Evolutionary conservation across 2,888 invertebrate genomes (phyloP), one percentile per base, ranked within the genome.

Genomic region (Lepetodrilus schrolli): DNA sequence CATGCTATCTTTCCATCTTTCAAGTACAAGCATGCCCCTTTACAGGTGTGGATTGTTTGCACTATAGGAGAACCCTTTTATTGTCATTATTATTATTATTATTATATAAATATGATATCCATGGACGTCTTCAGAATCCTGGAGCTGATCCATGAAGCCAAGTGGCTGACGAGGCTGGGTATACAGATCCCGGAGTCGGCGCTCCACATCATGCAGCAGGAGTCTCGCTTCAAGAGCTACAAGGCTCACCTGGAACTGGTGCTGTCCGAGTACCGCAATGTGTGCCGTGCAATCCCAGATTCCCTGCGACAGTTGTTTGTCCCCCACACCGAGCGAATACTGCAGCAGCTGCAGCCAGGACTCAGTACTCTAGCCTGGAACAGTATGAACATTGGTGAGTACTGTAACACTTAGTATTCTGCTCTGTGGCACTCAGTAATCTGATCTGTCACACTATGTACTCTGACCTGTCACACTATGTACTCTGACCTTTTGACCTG

Each of bases 371-470:
- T 90, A 38, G 87, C 90, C 21, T 90, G 90, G 90, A 89, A 88
- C 82, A 90, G 89, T 81, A 89, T 90, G 88, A 90, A 90, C 80
- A 90, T 90, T 68, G 90, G 90, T 90, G 78, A 75, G 77, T 51
- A n/a, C n/a, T n/a, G n/a, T n/a, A n/a, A n/a, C n/a, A n/a, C n/a
- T n/a, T n/a, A n/a, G n/a, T n/a, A n/a, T n/a, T n/a, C n/a, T n/a
- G n/a, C n/a, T n/a, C n/a, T n/a, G n/a, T n/a, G n/a, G n/a, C n/a
- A n/a, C n/a, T n/a, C n/a, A n/a, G n/a, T n/a, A n/a, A n/a, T n/a
- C n/a, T n/a, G n/a, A n/a, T n/a, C n/a, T n/a, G n/a, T n/a, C n/a
- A n/a, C n/a, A n/a, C n/a, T n/a, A n/a, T n/a, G n/a, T n/a, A n/a
- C n/a, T n/a, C n/a, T n/a, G n/a, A n/a, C n/a, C n/a, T n/a, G n/a